Evolutionary conservation across 1,140 invertebrate species (phyloP), one percentile per base, ranked within the genome.

Genomic region (Hetaerina americana): DNA sequence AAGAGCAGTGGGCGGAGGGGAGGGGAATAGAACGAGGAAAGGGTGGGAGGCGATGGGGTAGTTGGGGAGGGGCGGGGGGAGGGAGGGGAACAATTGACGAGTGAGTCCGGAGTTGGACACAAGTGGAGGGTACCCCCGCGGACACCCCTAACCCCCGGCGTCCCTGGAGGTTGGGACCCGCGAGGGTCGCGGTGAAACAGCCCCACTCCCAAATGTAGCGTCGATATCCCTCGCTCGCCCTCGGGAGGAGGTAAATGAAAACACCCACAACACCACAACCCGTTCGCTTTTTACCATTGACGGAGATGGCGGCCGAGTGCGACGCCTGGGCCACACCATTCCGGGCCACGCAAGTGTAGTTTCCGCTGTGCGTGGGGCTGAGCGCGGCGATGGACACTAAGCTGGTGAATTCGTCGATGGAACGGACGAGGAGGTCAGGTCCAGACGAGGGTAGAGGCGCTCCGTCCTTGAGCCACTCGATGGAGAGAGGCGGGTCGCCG

Each of bases 301-400:
- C 85, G 80, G 82, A 81, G 76, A 88, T 83, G 79, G 82, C 82
- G 81, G 85, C 85, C 79, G 85, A 84, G 80, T 86, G 84, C 79
- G 82, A 81, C 79, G 85, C 84, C 76, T 81, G 83, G 73, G 85
- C 87, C 74, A 84, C 86, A 78, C 82, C 79, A 78, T 88, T 88
- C 79, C 82, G 78, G 74, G 87, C 87, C 74, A 82, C 82, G 80
- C 89, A 91, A 72, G 88, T 90, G 81, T 91, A 91, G 77, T 87
- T 88, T 76, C 89, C 89, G 77, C 86, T 85, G 81, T 90, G 88
- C 75, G 82, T 81, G 73, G 86, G 84, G 76, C 83, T 84, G 73
- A 89, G 66, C 12, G 31, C 66, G 26, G 26, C 71, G 26, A 72
- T 66, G 27, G 66, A 31, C 25, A 72, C 28, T n/a, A 31, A 69